Evolutionary conservation across 2,888 invertebrate genomes (phyloP), one percentile per base, ranked within the genome.

Genomic region (Cantharis rufa): DNA sequence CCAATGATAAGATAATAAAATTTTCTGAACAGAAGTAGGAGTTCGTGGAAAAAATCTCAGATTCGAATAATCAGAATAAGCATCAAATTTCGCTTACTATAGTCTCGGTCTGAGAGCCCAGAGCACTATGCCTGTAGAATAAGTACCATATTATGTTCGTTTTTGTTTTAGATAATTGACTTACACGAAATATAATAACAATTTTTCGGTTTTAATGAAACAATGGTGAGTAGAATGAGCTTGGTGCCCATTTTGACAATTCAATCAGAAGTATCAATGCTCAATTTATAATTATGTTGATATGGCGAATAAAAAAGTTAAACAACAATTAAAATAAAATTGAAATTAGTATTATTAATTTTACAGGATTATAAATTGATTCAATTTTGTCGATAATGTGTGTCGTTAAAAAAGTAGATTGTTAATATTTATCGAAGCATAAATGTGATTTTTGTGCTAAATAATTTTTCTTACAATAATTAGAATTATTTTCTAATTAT

Each of bases 261-360:
- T 69, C 62, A 62, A 70, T 16, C 27, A n/a, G 11, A 18, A 68
- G 48, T 48, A 68, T 72, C 21, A 63, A 27, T 62, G 28, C 62
- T 71, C 62, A 63, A n/a, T 24, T 15, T 62, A 21, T 27, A 27
- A 27, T 21, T 62, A 15, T 24, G 15, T 16, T 16, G 21, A 61
- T 70, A 21, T 16, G 61, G 28, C 16, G 16, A 9, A 32, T 48
- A 69, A 70, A 70, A 32, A 70, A 32, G 48, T 18, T 48, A 48
- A 18, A 61, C 69, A 32, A 21, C 61, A 70, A 21, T 70, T 70
- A 70, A 70, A 70, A 70, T 70, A 70, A 21, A 61, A 18, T 70
- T 70, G 61, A 70, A 70, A 32, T 70, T 70, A 18, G 18, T 18
- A 70, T 71, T 71, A 71, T 71, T 71, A 27, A 61, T 63, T 63